Evolutionary conservation across 2,113 vertebrate species (phyloP), one percentile per base, ranked within the genome.

Genomic region (Lipophrys pholis): DNA sequence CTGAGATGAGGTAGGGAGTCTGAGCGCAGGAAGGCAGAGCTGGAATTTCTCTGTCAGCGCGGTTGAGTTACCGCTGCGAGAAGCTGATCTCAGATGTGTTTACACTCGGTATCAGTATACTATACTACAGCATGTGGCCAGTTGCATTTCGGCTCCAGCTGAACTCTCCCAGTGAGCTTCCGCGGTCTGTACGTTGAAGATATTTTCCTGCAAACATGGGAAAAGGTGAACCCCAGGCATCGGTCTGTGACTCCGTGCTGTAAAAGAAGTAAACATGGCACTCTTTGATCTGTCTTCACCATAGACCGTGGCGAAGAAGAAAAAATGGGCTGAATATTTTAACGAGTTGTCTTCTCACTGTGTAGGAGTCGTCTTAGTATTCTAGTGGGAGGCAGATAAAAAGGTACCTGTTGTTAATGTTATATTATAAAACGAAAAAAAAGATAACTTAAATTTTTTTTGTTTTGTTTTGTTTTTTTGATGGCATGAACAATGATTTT

Each of bases 21-120:
- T 56, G 66, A 2, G 36, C 14, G 7, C 57, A 43, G 45, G 55
- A 62, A 41, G 50, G 39, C 60, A 68, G 57, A 54, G 61, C 54
- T 67, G 56, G 60, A 69, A 65, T 67, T 75, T 71, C 48, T 45
- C 8, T 66, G 78, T 75, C 62, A 77, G 42, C 43, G 3, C 72
- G 69, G 14, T 87, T 50, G 54, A 45, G 70, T 80, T 87, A 75
- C 75, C 48, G 46, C 41, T 50, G 35, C 0, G 8, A 80, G 69
- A 67, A 73, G 63, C 60, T 70, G 72, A 73, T 81, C 70, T 84
- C 73, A 64, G 5, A 75, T 81, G 77, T 87, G 77, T 83, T 90
- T 90, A 78, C 73, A 57, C 60, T 49, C 61, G n/a, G 16, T 35
- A 30, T 65, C 14, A 69, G 61, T 64, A 71, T 73, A 49, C 30